Conservation (phyloP, 2,888 invertebrate genomes). For the Metacarcinus magister region DNA sequence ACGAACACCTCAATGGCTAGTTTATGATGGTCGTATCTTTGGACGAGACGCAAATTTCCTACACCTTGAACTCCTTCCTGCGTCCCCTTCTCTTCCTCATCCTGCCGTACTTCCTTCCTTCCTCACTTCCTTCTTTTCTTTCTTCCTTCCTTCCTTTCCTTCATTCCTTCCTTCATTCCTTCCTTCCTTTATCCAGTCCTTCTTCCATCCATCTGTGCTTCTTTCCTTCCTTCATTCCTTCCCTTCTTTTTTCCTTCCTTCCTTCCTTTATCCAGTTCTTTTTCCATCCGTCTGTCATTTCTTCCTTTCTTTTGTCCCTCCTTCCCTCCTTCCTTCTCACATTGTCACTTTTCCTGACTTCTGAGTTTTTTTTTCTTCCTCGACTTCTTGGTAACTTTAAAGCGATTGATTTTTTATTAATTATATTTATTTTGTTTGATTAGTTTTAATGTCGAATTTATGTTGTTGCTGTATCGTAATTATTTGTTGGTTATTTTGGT, state of each 20-base stretch:
- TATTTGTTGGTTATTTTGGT: not conserved
- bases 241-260: not conserved
- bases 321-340: not conserved
- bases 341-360: not conserved
- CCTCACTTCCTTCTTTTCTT: not conserved
- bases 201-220: too few species aligned
- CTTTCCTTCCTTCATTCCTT: too few species aligned
- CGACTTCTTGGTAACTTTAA: not conserved
- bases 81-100: not conserved
- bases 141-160: not conserved
- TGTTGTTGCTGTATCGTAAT: not conserved
- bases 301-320: not conserved
- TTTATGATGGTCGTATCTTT: conserved; percentile 5
- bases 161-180: not conserved
- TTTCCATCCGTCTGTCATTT: not conserved
- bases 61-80: not conserved
- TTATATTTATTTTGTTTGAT: not conserved
- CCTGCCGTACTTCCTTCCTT: not conserved
- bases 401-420: too few species aligned
- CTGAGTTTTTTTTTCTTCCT: not conserved
- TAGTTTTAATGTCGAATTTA: too few species aligned
- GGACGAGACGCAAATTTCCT: not conserved
- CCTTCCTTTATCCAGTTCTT: not conserved
- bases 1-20: not conserved
- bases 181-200: not conserved